A percentile compares a stretch with the other conserved stretches of the same genome.
Conservation (phyloP, 1,140 invertebrate species). For the Drosophila pruinosa region DNA sequence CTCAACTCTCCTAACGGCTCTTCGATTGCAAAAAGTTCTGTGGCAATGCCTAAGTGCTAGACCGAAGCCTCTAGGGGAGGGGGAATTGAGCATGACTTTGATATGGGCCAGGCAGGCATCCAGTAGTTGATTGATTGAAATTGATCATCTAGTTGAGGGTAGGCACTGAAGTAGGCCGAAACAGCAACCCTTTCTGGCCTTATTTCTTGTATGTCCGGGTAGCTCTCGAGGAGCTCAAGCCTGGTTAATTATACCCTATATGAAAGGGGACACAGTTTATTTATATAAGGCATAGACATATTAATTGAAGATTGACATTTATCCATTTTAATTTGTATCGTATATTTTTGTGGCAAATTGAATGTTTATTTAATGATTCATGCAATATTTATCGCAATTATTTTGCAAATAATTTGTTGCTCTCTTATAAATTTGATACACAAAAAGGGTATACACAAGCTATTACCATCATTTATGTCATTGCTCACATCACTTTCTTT, state of each 20-base stretch:
- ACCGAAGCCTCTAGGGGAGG: neutral
- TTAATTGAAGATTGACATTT: no score
- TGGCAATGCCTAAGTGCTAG: conserved; percentile 58
- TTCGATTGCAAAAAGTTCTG: conserved; percentile 36
- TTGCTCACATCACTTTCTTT: neutral
- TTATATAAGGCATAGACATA: no score
- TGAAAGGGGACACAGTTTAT: no score
- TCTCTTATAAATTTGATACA: neutral
- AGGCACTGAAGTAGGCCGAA: no score
- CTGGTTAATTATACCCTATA: neutral
- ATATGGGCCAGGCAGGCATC: conserved; percentile 34
- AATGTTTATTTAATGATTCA: no score
- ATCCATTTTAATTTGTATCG: no score
- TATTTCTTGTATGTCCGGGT: conserved; percentile 1
- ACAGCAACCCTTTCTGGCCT: conserved; percentile 49
- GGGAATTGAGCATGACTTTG: conserved; percentile 39
- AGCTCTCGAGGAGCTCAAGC: neutral
- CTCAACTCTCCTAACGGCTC: neutral
- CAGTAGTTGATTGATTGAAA: conserved; percentile 74
- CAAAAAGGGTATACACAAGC: neutral
- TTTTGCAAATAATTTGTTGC: no score
- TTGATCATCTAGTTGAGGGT: conserved; percentile 51
- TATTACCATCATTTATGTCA: neutral
- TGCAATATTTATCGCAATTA: no score
- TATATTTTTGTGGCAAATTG: no score